Evolutionary conservation across 2,888 invertebrate species (phyloP).

Genomic region (Zeuzera pyrina): DNA sequence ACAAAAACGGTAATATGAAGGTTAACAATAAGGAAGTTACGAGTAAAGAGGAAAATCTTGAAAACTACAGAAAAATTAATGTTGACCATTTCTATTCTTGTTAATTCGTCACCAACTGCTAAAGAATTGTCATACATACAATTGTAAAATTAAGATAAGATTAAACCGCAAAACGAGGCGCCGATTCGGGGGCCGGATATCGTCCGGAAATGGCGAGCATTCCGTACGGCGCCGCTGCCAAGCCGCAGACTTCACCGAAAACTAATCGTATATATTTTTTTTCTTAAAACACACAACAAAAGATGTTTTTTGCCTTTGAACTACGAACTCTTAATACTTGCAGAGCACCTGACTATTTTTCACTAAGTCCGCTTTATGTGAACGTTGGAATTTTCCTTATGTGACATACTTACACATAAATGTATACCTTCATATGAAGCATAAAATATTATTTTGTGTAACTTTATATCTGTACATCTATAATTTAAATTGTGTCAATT

Average conservation of each 20-base stretch:
- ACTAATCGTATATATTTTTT: slow-evolving; percentile 4
- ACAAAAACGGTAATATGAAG: background rate
- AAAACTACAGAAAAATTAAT: slow-evolving; percentile 11
- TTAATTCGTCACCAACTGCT: background rate
- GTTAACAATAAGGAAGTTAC: slow-evolving; percentile 26
- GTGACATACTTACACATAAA: no score
- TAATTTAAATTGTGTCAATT: no score
- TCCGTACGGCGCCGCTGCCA: slow-evolving; percentile 46
- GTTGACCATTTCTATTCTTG: background rate
- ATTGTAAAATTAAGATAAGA: slow-evolving; percentile 23
- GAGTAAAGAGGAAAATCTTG: slow-evolving; percentile 35
- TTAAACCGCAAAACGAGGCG: slow-evolving; percentile 37
- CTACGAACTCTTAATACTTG: slow-evolving; percentile 12
- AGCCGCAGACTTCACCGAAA: background rate
- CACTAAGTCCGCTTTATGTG: no score
- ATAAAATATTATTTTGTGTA: no score
- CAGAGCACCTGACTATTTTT: no score
- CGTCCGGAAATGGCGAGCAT: slow-evolving; percentile 70
- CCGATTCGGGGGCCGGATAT: slow-evolving; percentile 56
- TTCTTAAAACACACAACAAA: slow-evolving; percentile 18
- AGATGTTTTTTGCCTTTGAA: slow-evolving; percentile 14
- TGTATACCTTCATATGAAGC: no score
- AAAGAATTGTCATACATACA: background rate
- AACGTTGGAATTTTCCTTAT: no score
- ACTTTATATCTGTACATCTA: no score